Conservation (phyloP, 2,113 vertebrate genomes). For the Nicator chloris region DNA sequence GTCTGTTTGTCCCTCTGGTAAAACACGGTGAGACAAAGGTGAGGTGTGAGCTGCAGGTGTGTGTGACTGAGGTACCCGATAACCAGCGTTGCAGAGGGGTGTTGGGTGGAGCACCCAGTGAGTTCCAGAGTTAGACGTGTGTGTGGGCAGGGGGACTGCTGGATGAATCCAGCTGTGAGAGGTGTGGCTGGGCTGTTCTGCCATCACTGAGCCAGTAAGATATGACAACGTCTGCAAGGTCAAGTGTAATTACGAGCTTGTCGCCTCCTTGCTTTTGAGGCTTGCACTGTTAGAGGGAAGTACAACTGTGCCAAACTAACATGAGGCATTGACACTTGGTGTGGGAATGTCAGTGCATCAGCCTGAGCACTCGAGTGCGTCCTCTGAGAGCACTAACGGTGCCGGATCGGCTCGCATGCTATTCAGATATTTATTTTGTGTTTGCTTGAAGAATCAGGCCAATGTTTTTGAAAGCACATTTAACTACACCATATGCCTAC, state of each 20-base stretch:
- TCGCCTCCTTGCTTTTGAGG: not conserved
- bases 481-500: constrained; percentile 80
- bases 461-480: constrained; percentile 78
- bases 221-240: not conserved
- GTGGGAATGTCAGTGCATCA: not conserved
- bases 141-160: not conserved
- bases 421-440: constrained; percentile 66
- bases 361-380: constrained; percentile 3
- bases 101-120: not conserved
- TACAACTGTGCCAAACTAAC: not conserved
- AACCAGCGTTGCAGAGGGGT: rapidly evolving
- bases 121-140: not conserved
- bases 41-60: not conserved
- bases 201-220: not conserved
- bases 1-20: not conserved
- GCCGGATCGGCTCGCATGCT: constrained; percentile 18
- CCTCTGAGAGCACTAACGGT: constrained; percentile 23
- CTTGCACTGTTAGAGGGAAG: not conserved
- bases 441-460: constrained; percentile 71
- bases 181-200: not conserved
- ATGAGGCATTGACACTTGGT: not conserved
- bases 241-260: not conserved
- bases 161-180: not conserved
- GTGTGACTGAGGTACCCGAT: not conserved
- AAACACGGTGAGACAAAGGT: not conserved